Conservation (phyloP, 2,113 vertebrate genomes). For the Petroica traversi region DNA sequence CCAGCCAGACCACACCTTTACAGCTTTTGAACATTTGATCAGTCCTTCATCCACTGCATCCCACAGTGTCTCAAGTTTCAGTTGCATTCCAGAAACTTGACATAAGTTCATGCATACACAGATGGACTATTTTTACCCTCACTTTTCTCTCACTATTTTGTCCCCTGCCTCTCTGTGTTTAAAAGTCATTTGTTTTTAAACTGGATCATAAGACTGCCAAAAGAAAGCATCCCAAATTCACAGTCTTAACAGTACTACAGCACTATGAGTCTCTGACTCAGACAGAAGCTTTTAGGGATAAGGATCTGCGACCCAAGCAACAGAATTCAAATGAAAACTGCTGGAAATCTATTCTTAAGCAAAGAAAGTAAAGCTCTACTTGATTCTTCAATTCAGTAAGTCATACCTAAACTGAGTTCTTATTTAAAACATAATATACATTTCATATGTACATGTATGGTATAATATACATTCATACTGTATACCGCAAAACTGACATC, state of each 20-base stretch:
- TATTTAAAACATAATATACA: neutral
- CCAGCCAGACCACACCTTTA: neutral
- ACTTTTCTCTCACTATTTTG: neutral
- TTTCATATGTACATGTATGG: neutral
- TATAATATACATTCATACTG: neutral
- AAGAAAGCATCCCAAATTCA: neutral
- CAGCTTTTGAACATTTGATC: neutral
- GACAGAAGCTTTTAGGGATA: neutral
- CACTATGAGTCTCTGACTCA: accelerated
- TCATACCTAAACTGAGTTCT: neutral
- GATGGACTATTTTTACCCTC: neutral
- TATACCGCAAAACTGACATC: neutral
- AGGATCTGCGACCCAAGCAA: neutral
- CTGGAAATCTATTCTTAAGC: neutral
- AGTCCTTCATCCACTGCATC: neutral
- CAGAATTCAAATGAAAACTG: neutral
- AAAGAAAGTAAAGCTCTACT: neutral
- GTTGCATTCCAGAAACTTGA: neutral
- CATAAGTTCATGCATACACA: neutral
- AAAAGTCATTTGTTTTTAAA: neutral
- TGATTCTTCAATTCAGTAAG: neutral
- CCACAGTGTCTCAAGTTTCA: neutral
- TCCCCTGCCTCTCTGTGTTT: neutral
- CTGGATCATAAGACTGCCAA: neutral
- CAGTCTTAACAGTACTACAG: neutral